These are phyloP conservation scores for Sphenopsis melanotis DNA, from an alignment of 2,797 vertebrate genomes.

Conservation along the genomic window DNA sequence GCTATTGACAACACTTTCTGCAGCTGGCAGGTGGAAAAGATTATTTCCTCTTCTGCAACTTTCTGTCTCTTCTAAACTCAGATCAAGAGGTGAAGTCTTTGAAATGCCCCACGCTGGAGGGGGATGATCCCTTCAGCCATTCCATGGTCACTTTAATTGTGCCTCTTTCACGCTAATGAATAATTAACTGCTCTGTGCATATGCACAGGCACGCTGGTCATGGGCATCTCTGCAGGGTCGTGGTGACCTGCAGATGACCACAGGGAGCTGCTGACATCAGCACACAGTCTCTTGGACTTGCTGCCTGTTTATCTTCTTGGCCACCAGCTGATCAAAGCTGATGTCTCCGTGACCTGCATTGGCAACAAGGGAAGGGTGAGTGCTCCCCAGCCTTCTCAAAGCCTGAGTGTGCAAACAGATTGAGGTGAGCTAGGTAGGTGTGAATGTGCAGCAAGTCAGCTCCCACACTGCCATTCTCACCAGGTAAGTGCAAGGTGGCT, in stretches of 20 bases:
- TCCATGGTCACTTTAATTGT: accelerated
- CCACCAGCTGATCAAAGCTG: neutral
- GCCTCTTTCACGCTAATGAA: conserved; percentile 2
- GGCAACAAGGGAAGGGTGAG: neutral
- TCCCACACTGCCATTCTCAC: neutral
- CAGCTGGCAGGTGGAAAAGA: neutral
- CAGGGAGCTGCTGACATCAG: conserved; percentile 27
- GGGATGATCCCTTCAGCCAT: neutral
- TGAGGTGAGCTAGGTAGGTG: neutral
- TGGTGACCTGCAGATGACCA: conserved; percentile 31
- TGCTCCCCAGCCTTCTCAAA: neutral
- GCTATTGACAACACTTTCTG: neutral
- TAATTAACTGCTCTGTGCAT: conserved; percentile 33
- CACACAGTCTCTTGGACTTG: neutral
- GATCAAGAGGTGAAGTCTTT: neutral
- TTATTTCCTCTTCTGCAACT: neutral
- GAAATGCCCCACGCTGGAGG: accelerated
- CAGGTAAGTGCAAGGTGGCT: neutral
- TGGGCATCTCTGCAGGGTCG: conserved; percentile 1
- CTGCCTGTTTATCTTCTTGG: conserved; percentile 7
- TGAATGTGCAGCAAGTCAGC: neutral
- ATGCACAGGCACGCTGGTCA: neutral
- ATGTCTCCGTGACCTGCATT: neutral
- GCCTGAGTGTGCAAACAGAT: neutral
- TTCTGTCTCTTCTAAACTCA: neutral